phyloP scores from a whole-genome alignment of 2,888 invertebrate genomes.

The Hemistola chrysoprasaria region DNA sequence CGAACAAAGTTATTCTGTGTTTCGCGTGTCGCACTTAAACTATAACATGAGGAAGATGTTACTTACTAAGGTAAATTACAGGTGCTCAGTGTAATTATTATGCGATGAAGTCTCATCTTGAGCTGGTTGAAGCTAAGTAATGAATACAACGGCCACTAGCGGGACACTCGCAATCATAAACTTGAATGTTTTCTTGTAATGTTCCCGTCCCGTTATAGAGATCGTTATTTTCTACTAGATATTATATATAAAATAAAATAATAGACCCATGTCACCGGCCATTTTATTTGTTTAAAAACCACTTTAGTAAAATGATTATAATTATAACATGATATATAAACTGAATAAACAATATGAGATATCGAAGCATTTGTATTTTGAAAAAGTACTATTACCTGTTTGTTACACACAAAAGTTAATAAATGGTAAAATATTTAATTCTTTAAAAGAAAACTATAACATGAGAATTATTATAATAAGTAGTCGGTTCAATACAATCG shows the following conservation, averaged over 20 bases:
- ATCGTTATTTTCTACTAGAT: conserved; percentile 31
- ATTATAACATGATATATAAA: no score
- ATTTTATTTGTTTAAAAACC: conserved; percentile 1
- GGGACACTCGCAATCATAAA: conserved; percentile 54
- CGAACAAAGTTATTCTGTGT: no score
- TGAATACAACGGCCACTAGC: conserved; percentile 50
- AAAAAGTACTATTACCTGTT: no score
- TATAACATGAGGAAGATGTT: conserved; percentile 30
- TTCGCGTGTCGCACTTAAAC: no score
- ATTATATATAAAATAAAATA: conserved; percentile 26
- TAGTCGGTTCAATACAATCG: conserved; percentile 4
- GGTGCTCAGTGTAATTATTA: conserved; percentile 52
- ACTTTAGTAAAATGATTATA: no score
- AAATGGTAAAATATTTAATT: no score
- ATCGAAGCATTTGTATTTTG: no score
- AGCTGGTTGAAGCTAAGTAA: conserved; percentile 41
- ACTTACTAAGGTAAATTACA: conserved; percentile 42
- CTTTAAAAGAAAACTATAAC: no score
- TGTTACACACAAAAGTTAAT: neutral
- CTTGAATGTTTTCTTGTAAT: conserved; percentile 51
- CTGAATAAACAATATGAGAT: no score
- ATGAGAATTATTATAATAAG: no score
- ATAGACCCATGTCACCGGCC: conserved; percentile 7
- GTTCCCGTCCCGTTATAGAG: conserved; percentile 38
- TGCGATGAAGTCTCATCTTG: conserved; percentile 47